Conservation (phyloP, 2,113 vertebrate species). For the Ochotona curzoniae region DNA sequence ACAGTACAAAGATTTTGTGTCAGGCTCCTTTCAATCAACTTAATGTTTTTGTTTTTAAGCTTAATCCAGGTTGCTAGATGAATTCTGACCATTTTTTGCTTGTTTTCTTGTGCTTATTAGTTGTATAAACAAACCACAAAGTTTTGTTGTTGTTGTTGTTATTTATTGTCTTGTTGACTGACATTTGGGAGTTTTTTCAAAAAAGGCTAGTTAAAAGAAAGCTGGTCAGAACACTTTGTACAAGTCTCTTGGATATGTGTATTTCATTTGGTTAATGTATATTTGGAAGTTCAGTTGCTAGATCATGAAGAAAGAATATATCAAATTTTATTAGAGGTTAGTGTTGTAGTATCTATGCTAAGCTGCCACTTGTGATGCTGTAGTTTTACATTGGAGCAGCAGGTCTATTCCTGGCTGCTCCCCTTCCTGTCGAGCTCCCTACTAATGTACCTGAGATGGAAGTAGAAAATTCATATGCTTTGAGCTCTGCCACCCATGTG, state of each 20-base stretch:
- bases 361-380: too few relatives aligned
- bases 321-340: conserved; percentile 9
- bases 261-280: conserved; percentile 13
- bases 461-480: too few relatives aligned
- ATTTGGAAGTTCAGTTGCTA: conserved; percentile 15
- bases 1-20: not conserved
- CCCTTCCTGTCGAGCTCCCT: too few relatives aligned
- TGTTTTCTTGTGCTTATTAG: not conserved
- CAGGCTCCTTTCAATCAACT: not conserved
- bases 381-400: too few relatives aligned
- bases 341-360: too few relatives aligned
- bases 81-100: conserved; percentile 12
- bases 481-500: too few relatives aligned
- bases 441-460: too few relatives aligned
- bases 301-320: not conserved
- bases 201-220: conserved; percentile 35
- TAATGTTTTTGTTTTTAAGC: conserved; percentile 46
- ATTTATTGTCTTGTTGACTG: conserved; percentile 16
- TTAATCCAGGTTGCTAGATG: not conserved
- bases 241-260: conserved; percentile 1
- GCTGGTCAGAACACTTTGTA: not conserved
- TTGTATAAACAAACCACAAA: not conserved
- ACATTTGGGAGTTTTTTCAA: conserved; percentile 41
- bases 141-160: not conserved
- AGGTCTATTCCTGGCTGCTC: too few relatives aligned